Percentiles rank a stretch among this genome's conserved stretches.
phyloP scores from a whole-genome alignment of 2,113 vertebrate genomes.

The Triplophysa rosa region DNA sequence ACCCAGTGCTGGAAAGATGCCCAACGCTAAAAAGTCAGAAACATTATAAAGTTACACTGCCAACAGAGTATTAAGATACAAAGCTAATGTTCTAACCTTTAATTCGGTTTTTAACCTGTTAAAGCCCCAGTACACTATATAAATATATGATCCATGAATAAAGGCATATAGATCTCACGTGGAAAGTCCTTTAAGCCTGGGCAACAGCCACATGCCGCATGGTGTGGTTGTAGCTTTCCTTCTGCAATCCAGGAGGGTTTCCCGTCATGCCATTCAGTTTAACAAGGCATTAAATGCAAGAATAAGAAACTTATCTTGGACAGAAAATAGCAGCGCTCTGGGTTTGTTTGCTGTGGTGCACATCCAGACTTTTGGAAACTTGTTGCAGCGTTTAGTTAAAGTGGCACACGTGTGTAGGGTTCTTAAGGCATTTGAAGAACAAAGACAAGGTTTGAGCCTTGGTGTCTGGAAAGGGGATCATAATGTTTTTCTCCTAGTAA shows the following conservation, averaged over 20 bases:
- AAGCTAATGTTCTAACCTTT: conserved; percentile 24
- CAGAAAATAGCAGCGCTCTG: conserved; percentile 32
- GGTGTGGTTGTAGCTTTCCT: conserved; percentile 21
- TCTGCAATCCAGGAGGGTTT: conserved; percentile 32
- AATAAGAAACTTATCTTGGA: conserved; percentile 48
- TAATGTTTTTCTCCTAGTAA: background rate
- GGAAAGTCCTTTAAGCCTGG: conserved; percentile 17
- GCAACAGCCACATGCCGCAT: background rate
- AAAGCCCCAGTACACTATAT: background rate
- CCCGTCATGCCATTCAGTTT: conserved; percentile 51
- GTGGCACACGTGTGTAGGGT: background rate
- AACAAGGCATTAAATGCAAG: conserved; percentile 53
- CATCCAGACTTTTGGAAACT: conserved; percentile 58
- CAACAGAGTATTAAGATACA: conserved; percentile 3
- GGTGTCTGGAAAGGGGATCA: background rate
- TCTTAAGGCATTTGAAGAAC: background rate
- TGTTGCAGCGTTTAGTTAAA: conserved; percentile 67
- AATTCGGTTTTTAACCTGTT: background rate
- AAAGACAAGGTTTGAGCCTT: conserved; percentile 7
- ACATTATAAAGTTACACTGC: conserved; percentile 14
- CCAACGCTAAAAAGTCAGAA: conserved; percentile 25
- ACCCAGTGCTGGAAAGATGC: conserved; percentile 17
- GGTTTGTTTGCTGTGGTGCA: conserved; percentile 62
- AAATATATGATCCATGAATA: background rate
- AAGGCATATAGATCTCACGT: conserved; percentile 21